These are phyloP conservation scores for Marmota monax DNA, from an alignment of 2,113 vertebrate genomes.

Conservation along the genomic window DNA sequence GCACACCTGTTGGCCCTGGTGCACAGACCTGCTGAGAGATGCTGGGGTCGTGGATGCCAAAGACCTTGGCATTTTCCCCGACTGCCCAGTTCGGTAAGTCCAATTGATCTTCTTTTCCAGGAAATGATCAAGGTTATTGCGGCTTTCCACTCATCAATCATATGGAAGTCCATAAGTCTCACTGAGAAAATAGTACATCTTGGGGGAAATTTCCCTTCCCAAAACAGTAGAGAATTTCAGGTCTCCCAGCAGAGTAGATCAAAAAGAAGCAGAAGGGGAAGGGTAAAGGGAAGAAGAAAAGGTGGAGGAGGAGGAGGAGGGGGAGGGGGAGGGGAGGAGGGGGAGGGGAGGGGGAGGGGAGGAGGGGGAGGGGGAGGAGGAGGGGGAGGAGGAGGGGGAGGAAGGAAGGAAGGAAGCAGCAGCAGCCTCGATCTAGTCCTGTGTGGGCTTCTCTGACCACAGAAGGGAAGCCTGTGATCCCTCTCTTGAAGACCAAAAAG, in stretches of 20 bases:
- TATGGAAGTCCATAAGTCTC: neutral
- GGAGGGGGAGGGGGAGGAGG: fast-evolving
- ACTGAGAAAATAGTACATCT: neutral
- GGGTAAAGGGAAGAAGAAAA: fast-evolving
- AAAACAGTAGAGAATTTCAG: neutral
- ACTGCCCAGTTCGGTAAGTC: neutral
- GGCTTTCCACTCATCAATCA: neutral
- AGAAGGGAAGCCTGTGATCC: neutral
- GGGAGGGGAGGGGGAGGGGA: fast-evolving
- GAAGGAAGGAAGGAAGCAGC: too few species aligned
- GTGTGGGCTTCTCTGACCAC: neutral
- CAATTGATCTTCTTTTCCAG: neutral
- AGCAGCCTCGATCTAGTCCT: neutral
- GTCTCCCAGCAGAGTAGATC: neutral
- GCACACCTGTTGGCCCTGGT: too few species aligned
- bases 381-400: too few species aligned
- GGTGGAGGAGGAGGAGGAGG: too few species aligned
- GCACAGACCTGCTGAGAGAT: too few species aligned
- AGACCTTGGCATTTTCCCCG: neutral
- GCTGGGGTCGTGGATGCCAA: too few species aligned
- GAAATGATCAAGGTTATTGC: neutral
- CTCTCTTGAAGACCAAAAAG: neutral
- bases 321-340: too few species aligned
- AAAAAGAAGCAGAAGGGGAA: too few species aligned
- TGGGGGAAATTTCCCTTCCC: neutral